Percentiles rank a stretch among this genome's conserved stretches.
phyloP scores from a whole-genome alignment of 2,797 vertebrate species.

The Scolopax rusticola region DNA sequence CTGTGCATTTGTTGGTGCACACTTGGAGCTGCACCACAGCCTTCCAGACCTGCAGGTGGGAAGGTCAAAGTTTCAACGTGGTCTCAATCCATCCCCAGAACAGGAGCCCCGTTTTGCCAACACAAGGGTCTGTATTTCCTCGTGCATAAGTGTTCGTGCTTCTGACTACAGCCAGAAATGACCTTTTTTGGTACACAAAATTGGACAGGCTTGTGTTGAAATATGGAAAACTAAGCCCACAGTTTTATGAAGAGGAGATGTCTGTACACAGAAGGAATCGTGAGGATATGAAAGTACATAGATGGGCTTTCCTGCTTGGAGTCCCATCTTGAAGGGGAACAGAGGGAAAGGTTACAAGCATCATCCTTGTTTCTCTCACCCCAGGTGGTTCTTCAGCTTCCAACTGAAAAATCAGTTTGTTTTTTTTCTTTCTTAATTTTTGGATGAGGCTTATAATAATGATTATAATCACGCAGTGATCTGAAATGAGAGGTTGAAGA shows the following conservation, averaged over 20 bases:
- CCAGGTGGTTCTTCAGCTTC: not conserved
- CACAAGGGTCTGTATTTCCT: fast-evolving
- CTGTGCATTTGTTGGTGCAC: not conserved
- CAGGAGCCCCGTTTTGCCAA: not conserved
- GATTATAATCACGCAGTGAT: not conserved
- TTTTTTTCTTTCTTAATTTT: not conserved
- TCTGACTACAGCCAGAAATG: not conserved
- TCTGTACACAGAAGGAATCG: not conserved
- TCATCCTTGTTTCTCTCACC: not conserved
- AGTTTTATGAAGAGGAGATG: not conserved
- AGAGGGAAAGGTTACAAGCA: not conserved
- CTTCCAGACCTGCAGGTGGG: fast-evolving
- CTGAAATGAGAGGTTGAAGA: not conserved
- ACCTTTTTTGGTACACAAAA: fast-evolving
- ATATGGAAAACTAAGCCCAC: not conserved
- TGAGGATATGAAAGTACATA: fast-evolving
- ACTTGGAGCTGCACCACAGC: not conserved
- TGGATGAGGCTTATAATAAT: not conserved
- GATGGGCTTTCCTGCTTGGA: not conserved
- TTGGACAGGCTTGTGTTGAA: not conserved
- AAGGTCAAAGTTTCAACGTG: fast-evolving
- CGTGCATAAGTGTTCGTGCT: fast-evolving
- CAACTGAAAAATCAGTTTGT: not conserved
- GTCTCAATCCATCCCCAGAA: not conserved
- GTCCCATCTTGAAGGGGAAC: not conserved